Evolutionary conservation across 2,797 vertebrate species (phyloP).

Genomic region (Falco peregrinus): DNA sequence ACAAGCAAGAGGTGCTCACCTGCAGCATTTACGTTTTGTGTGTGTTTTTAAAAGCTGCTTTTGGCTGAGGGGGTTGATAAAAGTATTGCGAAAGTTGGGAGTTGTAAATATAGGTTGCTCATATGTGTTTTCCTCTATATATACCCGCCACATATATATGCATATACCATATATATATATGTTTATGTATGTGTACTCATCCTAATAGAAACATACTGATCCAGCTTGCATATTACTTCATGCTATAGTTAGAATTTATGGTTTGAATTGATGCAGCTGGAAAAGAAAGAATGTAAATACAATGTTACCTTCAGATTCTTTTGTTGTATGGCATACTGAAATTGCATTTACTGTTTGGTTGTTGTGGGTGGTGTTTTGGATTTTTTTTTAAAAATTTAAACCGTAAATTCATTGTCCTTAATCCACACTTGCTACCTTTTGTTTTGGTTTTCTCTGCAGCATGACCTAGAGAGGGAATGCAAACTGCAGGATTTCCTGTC

Average conservation of each 20-base stretch:
- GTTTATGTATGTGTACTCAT: not conserved
- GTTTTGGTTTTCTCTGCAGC: constrained; percentile 61
- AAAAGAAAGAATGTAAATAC: not conserved
- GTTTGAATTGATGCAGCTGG: not conserved
- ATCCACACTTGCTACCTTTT: constrained; percentile 46
- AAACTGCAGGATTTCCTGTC: constrained; percentile 31
- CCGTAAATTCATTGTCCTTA: not conserved
- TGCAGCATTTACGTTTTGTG: not conserved
- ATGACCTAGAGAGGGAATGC: constrained; percentile 30
- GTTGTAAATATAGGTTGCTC: constrained; percentile 9
- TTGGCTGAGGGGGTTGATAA: not conserved
- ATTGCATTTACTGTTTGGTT: not conserved
- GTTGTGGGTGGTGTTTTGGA: not conserved
- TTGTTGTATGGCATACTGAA: not conserved
- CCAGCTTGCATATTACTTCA: not conserved
- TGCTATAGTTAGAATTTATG: not conserved
- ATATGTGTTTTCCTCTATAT: constrained; percentile 12
- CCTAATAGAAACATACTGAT: not conserved
- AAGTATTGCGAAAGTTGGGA: constrained; percentile 1
- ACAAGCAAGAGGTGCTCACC: not conserved
- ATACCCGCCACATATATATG: not conserved
- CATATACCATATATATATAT: not conserved
- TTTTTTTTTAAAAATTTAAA: not conserved
- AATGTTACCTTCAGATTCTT: not conserved
- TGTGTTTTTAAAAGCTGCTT: not conserved